Percentiles rank a stretch among this genome's conserved stretches.
These are phyloP conservation scores for Enteromius thamalakanensis DNA, from an alignment of 2,797 vertebrate species.

Conservation along the genomic window DNA sequence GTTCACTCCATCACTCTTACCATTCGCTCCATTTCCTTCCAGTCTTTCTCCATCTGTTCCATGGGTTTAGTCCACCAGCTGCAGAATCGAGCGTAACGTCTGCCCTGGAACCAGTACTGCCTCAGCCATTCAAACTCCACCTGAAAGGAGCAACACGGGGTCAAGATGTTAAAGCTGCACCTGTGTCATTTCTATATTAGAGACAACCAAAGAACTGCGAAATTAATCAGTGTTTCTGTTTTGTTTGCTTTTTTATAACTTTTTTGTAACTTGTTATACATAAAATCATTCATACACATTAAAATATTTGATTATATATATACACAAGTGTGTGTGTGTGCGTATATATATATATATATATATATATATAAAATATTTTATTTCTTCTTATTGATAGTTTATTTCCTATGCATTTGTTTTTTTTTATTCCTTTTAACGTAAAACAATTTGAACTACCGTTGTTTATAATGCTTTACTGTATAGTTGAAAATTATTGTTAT, in stretches of 20 bases:
- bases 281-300: not conserved
- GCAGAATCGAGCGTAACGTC: conserved; percentile 86
- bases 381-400: not conserved
- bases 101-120: conserved; percentile 98
- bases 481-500: too few species aligned
- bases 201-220: not conserved
- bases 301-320: too few species aligned
- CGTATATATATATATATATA: too few species aligned
- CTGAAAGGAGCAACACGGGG: conserved; percentile 68
- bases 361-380: too few species aligned
- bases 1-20: conserved; percentile 67
- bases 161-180: not conserved
- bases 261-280: too few species aligned
- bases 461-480: too few species aligned
- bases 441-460: not conserved
- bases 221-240: not conserved
- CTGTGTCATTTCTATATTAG: not conserved
- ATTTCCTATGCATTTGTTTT: not conserved
- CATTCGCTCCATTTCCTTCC: conserved; percentile 93
- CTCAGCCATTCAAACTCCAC: conserved; percentile 97
- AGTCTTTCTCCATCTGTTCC: conserved; percentile 87
- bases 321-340: too few species aligned
- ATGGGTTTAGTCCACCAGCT: conserved; percentile 94
- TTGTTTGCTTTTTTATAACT: not conserved
- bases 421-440: not conserved